Evolutionary conservation across 2,888 invertebrate species (phyloP).

Genomic region (Uloborus plumipes): DNA sequence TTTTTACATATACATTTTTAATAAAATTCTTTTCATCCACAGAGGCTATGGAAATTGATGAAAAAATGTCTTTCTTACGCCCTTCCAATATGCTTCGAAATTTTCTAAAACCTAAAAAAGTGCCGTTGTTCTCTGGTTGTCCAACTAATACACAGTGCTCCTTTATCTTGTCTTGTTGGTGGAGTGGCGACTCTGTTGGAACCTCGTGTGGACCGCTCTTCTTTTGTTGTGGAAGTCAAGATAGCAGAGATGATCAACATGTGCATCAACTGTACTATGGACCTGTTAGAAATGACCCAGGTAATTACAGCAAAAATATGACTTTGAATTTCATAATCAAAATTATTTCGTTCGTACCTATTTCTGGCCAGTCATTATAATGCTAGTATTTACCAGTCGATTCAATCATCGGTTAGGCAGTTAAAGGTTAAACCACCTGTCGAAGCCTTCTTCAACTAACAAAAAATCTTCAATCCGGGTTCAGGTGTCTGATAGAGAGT

Average conservation of each 20-base stretch:
- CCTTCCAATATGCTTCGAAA: constrained; percentile 32
- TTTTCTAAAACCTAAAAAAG: constrained; percentile 53
- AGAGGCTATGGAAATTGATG: constrained; percentile 12
- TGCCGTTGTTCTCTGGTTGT: constrained; percentile 55
- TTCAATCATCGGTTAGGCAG: no score
- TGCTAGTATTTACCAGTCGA: no score
- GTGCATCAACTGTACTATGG: constrained; percentile 77
- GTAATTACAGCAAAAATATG: constrained; percentile 74
- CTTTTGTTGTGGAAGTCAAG: constrained; percentile 65
- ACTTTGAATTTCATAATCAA: no score
- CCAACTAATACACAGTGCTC: constrained; percentile 65
- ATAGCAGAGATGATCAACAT: constrained; percentile 53
- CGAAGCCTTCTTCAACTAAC: no score
- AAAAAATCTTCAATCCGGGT: no score
- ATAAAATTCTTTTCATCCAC: no score
- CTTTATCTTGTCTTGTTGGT: constrained; percentile 67
- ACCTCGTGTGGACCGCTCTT: constrained; percentile 67
- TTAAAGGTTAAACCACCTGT: no score
- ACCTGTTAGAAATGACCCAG: constrained; percentile 83
- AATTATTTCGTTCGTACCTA: no score
- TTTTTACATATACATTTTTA: no score
- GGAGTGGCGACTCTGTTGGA: constrained; percentile 67
- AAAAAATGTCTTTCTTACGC: constrained; percentile 25
- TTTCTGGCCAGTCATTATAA: no score
- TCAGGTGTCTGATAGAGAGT: no score